Evolutionary conservation across 1,140 invertebrate genomes (phyloP), one percentile per base, ranked within the genome.

Genomic region (Temnothorax curvispinosus): DNA sequence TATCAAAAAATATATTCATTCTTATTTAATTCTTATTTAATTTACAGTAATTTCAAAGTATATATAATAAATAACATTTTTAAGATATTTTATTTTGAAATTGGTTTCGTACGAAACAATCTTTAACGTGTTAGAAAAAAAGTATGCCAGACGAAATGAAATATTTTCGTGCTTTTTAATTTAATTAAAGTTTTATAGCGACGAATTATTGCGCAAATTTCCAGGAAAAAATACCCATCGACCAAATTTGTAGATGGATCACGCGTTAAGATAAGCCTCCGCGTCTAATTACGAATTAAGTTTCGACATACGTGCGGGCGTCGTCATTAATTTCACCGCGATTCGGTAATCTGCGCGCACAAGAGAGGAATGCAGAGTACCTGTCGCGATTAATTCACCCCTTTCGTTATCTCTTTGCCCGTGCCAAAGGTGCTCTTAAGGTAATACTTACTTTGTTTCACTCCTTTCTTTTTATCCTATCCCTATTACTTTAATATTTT

Each of bases 391-490:
- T 89, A 86, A 90, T 82, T 87, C 85, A 44, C 35, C 72, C 77
- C 86, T 71, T 47, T 78, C 52, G 64, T 90, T 90, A 90, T 91
- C 86, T 88, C 64, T 54, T 64, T 72, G 44, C 58, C 78, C 77
- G 52, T 72, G 71, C 35, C 76, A 52, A 88, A 87, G 44, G 64
- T 60, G 72, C 67, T 54, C 64, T 88, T 86, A 67, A 80, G 52
- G 35, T 44, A 76, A 67, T 87, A 64, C 41, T 85, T 85, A 44
- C 41, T 85, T 56, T 1, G 38, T 60, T 85, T 85, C 52, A 47
- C 4, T 21, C 47, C 47, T 80, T 47, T 64, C 67, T 64, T 62
- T 62, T 62, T 62, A 74, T 74, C 18, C 1, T 41, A 47, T 62
- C 18, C 27, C 32, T 56, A 47, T 62, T 84, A 9, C 35, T 50